A percentile compares a stretch with the other conserved stretches of the same genome.
Conservation (phyloP, 2,888 invertebrate species). For the Eustalomyia histrio region DNA sequence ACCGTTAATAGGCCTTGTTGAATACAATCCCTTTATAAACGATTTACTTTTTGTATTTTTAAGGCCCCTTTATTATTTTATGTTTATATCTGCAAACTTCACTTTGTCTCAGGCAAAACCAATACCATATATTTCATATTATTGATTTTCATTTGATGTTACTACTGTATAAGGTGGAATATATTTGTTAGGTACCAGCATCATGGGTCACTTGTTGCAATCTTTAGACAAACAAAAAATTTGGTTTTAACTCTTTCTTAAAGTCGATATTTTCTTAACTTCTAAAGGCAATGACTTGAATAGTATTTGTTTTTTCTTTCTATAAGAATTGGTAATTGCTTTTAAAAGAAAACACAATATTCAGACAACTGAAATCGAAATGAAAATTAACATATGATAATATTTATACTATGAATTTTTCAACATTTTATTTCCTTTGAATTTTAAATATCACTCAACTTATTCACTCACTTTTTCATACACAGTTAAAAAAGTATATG, state of each 20-base stretch:
- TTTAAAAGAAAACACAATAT: conserved; percentile 25
- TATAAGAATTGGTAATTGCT: conserved; percentile 60
- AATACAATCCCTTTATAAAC: too few species aligned
- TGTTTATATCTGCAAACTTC: not conserved
- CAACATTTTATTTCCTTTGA: conserved; percentile 31
- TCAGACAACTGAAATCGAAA: conserved; percentile 29
- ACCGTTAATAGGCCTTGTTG: too few species aligned
- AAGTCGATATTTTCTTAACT: not conserved
- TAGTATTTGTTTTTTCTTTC: conserved; percentile 25
- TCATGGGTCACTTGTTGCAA: conserved; percentile 51
- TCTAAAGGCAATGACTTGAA: conserved; percentile 14
- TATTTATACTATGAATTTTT: conserved; percentile 67
- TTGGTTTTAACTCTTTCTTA: not conserved
- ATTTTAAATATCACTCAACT: conserved; percentile 3
- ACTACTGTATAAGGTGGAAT: conserved; percentile 50
- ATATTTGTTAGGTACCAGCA: conserved; percentile 26
- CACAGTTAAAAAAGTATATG: not conserved
- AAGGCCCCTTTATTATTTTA: too few species aligned
- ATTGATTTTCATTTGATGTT: conserved; percentile 41
- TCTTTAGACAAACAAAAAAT: conserved; percentile 27
- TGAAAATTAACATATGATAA: conserved; percentile 73
- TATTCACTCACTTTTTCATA: not conserved
- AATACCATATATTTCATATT: conserved; percentile 28
- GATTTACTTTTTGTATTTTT: too few species aligned
- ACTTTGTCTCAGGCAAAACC: not conserved